These are phyloP conservation scores for Drosophila leonis DNA, from an alignment of 2,888 invertebrate genomes.

Conservation along the genomic window DNA sequence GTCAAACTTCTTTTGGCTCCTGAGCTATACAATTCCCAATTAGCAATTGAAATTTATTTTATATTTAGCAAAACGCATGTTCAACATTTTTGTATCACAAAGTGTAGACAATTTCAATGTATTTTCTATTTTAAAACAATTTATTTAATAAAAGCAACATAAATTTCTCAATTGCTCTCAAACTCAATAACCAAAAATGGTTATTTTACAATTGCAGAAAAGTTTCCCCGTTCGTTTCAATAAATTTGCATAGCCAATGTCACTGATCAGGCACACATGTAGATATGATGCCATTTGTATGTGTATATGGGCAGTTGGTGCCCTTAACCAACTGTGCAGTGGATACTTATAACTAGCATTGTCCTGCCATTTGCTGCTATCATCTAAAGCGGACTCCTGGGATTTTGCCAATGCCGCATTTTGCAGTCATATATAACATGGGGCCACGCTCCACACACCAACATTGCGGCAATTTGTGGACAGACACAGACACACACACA, in stretches of 20 bases:
- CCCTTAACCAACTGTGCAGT: slow-evolving; percentile 25
- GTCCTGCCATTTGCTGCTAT: slow-evolving; percentile 65
- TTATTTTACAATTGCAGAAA: slow-evolving; percentile 16
- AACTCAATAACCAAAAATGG: slow-evolving; percentile 10
- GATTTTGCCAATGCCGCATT: slow-evolving; percentile 77
- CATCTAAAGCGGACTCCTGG: slow-evolving; percentile 74
- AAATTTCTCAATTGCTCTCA: slow-evolving; percentile 8
- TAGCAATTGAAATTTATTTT: too few relatives aligned
- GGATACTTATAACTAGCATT: slow-evolving; percentile 64
- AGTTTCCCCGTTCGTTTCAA: slow-evolving; percentile 47
- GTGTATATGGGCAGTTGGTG: background rate
- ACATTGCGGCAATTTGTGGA: slow-evolving; percentile 71
- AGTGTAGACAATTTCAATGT: background rate
- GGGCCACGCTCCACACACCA: slow-evolving; percentile 22
- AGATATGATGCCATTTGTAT: background rate
- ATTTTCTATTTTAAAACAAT: background rate
- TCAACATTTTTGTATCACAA: background rate
- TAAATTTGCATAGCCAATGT: slow-evolving; percentile 50
- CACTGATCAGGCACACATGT: slow-evolving; percentile 1
- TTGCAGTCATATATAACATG: slow-evolving; percentile 70
- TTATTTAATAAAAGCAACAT: background rate
- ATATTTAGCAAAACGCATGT: background rate
- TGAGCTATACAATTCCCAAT: too few relatives aligned
- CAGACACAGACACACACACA: slow-evolving; percentile 36
- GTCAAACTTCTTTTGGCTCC: too few relatives aligned